Evolutionary conservation across 2,888 invertebrate genomes (phyloP), one percentile per base, ranked within the genome.

Genomic region (Macaria notata): DNA sequence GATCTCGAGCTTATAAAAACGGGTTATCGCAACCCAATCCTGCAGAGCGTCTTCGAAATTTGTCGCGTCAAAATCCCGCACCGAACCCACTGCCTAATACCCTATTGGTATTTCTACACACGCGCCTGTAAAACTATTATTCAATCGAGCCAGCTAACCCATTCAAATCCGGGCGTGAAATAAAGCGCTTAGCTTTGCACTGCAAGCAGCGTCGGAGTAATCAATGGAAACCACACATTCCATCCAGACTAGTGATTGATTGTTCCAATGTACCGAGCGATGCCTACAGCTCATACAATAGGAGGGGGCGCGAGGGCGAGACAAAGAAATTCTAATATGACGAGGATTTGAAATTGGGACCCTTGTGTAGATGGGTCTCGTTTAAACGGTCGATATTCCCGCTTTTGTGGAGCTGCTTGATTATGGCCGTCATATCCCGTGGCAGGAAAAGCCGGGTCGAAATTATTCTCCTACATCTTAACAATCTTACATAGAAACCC

Each of bases 141-240:
- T 61, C 63, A 54, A 62, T 63, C 58, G 50, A 61, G 54, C 58
- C 54, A 50, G 63, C 54, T 49, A 46, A 50, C 46, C 52, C 29
- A 63, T 61, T 66, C 63, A 61, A 59, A 61, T 59, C 54, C 55
- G 48, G 53, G 62, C 60, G 60, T 55, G 63, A 54, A 60, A 63
- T 65, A 65, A 65, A 65, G 59, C 62, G 63, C 64, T 66, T 62
- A 59, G 56, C 61, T 59, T 52, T 59, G 58, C 60, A 50, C 54
- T 60, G 53, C 62, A 63, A 55, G 61, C 61, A 55, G 42, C 55
- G 61, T 54, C 61, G 59, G 19, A 64, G 64, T 66, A 66, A 66
- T 66, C 63, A 64, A 62, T 64, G 61, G 59, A 59, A 66, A 62
- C 66, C 66, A 64, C 63, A 64, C 64, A 64, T 63, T 62, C 63